Percentiles rank a stretch among this genome's conserved stretches.
Evolutionary conservation across 2,797 vertebrate species (phyloP).

Genomic region (Eulemur mongoz): DNA sequence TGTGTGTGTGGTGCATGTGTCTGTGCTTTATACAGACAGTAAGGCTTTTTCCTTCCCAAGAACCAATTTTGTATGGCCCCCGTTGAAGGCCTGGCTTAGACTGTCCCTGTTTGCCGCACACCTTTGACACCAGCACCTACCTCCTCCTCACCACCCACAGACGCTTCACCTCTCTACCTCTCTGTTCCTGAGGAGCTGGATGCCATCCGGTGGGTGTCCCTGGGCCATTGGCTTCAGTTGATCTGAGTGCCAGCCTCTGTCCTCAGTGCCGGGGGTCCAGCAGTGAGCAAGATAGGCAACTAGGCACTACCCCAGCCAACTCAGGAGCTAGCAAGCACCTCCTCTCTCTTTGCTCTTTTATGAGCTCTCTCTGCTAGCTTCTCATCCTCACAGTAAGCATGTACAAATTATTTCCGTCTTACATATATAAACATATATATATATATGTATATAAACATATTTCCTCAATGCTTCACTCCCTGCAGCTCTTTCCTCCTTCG

Average conservation of each 20-base stretch:
- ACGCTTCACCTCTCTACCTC: no score
- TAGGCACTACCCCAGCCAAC: no score
- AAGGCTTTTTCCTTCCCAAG: neutral
- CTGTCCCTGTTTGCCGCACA: fast-evolving
- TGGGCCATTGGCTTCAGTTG: neutral
- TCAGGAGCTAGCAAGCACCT: neutral
- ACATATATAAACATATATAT: no score
- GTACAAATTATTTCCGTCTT: neutral
- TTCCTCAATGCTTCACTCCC: neutral
- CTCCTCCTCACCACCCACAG: neutral
- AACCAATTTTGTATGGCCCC: neutral
- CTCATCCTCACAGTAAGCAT: neutral
- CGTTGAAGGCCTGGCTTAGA: neutral
- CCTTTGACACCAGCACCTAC: neutral
- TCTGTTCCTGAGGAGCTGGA: neutral
- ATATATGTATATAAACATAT: no score
- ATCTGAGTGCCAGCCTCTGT: neutral
- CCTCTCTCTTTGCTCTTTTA: neutral
- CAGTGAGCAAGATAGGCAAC: neutral
- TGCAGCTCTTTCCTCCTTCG: neutral
- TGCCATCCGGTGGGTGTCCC: neutral
- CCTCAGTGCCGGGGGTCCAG: no score
- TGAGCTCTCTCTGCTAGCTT: neutral
- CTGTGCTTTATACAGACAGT: neutral
- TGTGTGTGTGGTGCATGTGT: neutral